Base-by-base conservation (phyloP, 2,113 vertebrate genomes). In the Periophthalmodon schlosseri region DNA sequence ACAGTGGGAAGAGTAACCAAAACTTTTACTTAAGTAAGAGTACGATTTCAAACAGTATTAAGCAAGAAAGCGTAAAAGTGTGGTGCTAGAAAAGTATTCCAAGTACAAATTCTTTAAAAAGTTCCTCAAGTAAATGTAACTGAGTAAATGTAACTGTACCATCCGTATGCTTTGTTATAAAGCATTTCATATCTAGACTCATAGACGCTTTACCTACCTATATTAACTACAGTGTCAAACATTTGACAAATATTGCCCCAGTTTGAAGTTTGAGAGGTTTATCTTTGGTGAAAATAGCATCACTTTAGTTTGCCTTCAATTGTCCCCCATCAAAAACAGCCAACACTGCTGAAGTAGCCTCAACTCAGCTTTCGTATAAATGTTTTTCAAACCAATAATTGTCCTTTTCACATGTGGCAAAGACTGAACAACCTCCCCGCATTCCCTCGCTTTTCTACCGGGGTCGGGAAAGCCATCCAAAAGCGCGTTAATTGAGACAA, bases 351-450 rank as follows among this genome's bases (percentile, higher is more conserved):
- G 91, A 93, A 95, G 94, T 92, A 76, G 93, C 93, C 83, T 90
- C 87, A 87, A 91, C 91, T 94, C 82, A 77, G 70, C 91, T 86
- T 90, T 84, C 93, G 94, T 88, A 94, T 93, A 94, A 94, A 95
- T 93, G 91, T 93, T 95, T 95, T 93, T 89, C 91, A 93, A 93
- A 77, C 85, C 88, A 93, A 91, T 92, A 93, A 95, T 95, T 94
- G 90, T 91, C 92, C 89, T 95, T 95, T 95, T 94, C 88, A 70
- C 47, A 92, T 92, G 86, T 86, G 80, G 87, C 90, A 82, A 84
- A 87, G 90, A 86, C 77, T 81, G 81, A 79, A 76, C 86, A 84
- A 91, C 89, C 80, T 83, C 68, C 75, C 49, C 70, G 73, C 49
- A 63, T 56, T 34, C n/a, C n/a, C 69, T 72, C 58, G 70, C 58